Percentiles rank a stretch among this genome's conserved stretches.
phyloP scores from a whole-genome alignment of 2,797 vertebrate species.

The Poeciliopsis presidionis region DNA sequence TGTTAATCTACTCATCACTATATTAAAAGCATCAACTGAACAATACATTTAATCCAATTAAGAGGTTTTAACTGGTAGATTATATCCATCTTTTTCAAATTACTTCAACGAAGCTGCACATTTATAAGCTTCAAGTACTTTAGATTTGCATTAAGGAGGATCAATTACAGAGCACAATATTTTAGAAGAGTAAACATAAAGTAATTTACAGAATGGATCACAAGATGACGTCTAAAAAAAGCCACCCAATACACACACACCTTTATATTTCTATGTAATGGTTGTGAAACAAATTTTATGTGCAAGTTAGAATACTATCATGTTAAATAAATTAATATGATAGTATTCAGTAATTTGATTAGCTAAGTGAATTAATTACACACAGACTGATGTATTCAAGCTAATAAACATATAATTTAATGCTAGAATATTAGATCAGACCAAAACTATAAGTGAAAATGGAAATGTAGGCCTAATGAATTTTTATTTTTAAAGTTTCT shows the following conservation, averaged over 20 bases:
- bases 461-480: neutral
- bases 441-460: neutral
- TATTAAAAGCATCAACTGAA: neutral
- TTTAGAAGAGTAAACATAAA: neutral
- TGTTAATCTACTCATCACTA: conserved; percentile 12
- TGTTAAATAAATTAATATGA: neutral
- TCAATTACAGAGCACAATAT: neutral
- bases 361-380: neutral
- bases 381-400: neutral
- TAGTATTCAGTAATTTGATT: too few relatives aligned
- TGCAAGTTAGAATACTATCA: too few relatives aligned
- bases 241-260: too few relatives aligned
- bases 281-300: neutral
- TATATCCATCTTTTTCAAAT: neutral
- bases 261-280: too few relatives aligned
- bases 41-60: neutral
- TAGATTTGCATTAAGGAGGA: neutral
- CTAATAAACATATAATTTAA: neutral
- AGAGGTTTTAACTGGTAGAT: too few relatives aligned
- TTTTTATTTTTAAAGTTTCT: neutral
- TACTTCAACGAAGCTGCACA: neutral
- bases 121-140: neutral
- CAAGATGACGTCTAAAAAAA: neutral
- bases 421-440: neutral
- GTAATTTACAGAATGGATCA: neutral